phyloP scores from a whole-genome alignment of 2,888 invertebrate genomes.

The Ormyrus rosae region DNA sequence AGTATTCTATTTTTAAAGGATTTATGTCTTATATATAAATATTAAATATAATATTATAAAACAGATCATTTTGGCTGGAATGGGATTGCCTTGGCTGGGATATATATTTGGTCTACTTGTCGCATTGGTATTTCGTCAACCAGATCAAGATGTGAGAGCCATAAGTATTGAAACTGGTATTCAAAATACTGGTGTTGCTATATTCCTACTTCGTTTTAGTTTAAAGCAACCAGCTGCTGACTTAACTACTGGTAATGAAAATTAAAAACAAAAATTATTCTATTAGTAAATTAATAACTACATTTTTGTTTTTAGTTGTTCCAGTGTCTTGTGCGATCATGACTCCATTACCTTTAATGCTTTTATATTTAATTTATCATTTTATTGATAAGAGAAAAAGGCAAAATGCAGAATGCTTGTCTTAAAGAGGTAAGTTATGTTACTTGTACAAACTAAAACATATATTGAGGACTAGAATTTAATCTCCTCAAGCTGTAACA shows the following conservation, averaged over 20 bases:
- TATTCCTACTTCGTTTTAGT: constrained; percentile 89
- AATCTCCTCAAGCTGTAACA: constrained; percentile 48
- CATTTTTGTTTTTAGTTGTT: constrained; percentile 80
- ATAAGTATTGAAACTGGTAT: constrained; percentile 95
- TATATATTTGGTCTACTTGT: constrained; percentile 83
- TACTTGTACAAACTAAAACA: no score
- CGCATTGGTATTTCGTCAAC: constrained; percentile 81
- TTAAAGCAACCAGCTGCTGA: constrained; percentile 91
- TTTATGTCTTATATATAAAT: not conserved
- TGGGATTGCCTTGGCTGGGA: constrained; percentile 89
- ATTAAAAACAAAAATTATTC: constrained; percentile 19
- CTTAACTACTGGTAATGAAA: constrained; percentile 85
- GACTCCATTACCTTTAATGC: constrained; percentile 91
- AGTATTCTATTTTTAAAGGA: constrained; percentile 61
- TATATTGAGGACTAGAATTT: no score
- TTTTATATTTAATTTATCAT: constrained; percentile 71
- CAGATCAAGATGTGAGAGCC: constrained; percentile 84
- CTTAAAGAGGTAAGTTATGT: no score
- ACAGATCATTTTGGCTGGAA: constrained; percentile 87
- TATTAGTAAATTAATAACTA: constrained; percentile 38
- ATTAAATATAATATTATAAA: constrained; percentile 59
- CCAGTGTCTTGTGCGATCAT: constrained; percentile 95
- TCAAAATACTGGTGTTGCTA: constrained; percentile 95
- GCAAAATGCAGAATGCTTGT: no score
- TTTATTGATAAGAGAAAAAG: no score